Conservation (phyloP, 2,888 invertebrate genomes). For the Caenorhabditis zanzibari region DNA sequence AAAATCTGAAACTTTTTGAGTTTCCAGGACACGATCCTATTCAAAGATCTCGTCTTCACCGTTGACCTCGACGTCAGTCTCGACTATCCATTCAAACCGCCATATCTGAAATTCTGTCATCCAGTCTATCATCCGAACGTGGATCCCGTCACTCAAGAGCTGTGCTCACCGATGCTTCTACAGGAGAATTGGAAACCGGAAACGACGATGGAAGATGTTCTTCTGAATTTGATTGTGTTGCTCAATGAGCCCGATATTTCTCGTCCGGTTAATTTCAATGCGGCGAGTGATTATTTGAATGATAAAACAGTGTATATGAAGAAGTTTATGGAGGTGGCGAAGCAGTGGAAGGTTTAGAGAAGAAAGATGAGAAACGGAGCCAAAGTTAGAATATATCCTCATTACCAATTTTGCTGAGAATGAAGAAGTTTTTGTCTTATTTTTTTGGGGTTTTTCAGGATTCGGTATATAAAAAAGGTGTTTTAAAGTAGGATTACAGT, state of each 20-base stretch:
- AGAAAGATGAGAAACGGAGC: neutral
- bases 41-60: slow-evolving; percentile 45
- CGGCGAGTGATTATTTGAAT: slow-evolving; percentile 59
- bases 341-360: slow-evolving; percentile 30
- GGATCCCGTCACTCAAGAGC: slow-evolving; percentile 38
- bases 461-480: too few species aligned
- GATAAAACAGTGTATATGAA: slow-evolving; percentile 29
- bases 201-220: slow-evolving; percentile 62
- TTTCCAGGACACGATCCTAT: slow-evolving; percentile 36
- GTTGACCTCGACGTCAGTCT: slow-evolving; percentile 46
- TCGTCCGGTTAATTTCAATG: slow-evolving; percentile 61
- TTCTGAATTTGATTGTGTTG: slow-evolving; percentile 53
- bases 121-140: slow-evolving; percentile 63
- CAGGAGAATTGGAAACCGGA: slow-evolving; percentile 66
- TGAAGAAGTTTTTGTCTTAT: too few species aligned
- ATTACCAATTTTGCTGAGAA: too few species aligned
- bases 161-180: slow-evolving; percentile 53
- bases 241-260: slow-evolving; percentile 64
- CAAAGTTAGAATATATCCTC: too few species aligned
- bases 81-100: slow-evolving; percentile 63
- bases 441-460: too few species aligned
- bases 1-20: neutral
- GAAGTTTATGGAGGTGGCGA: slow-evolving; percentile 37
- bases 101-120: slow-evolving; percentile 46
- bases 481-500: too few species aligned